Conservation (phyloP, 1,140 invertebrate species). For the Euwallacea similis region DNA sequence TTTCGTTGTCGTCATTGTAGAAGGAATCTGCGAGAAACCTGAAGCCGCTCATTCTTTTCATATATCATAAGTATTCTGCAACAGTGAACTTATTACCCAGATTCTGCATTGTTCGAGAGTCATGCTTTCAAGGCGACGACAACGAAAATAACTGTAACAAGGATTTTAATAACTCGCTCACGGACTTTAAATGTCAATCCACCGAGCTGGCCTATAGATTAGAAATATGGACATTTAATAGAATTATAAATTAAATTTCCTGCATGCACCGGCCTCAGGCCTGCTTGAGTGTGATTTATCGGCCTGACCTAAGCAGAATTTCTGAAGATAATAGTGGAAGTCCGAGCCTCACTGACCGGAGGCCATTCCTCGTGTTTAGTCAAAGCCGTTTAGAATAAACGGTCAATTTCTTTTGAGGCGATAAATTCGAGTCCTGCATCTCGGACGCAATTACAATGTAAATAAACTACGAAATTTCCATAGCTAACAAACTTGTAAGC, state of each 20-base stretch:
- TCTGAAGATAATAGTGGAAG: too few relatives aligned
- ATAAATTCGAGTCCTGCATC: constrained; percentile 5
- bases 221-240: constrained; percentile 13
- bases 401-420: not conserved
- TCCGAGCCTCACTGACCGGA: too few relatives aligned
- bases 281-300: constrained; percentile 11
- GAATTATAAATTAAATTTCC: constrained; percentile 22
- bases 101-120: constrained; percentile 13
- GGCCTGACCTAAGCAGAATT: not conserved
- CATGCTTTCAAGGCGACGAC: constrained; percentile 21
- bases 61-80: constrained; percentile 3
- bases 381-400: not conserved
- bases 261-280: not conserved
- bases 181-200: constrained; percentile 25
- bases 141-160: constrained; percentile 19
- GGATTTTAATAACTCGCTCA: constrained; percentile 22
- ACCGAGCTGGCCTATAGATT: constrained; percentile 10
- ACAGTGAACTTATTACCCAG: constrained; percentile 4
- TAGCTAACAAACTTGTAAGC: constrained; percentile 31
- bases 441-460: constrained; percentile 19
- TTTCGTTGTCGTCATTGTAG: too few relatives aligned
- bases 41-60: not conserved
- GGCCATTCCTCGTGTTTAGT: too few relatives aligned
- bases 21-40: too few relatives aligned
- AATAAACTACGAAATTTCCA: constrained; percentile 35